Percentiles rank a stretch among this genome's conserved stretches.
These are phyloP conservation scores for Andricus grossulariae DNA, from an alignment of 1,140 invertebrate genomes.

Conservation along the genomic window DNA sequence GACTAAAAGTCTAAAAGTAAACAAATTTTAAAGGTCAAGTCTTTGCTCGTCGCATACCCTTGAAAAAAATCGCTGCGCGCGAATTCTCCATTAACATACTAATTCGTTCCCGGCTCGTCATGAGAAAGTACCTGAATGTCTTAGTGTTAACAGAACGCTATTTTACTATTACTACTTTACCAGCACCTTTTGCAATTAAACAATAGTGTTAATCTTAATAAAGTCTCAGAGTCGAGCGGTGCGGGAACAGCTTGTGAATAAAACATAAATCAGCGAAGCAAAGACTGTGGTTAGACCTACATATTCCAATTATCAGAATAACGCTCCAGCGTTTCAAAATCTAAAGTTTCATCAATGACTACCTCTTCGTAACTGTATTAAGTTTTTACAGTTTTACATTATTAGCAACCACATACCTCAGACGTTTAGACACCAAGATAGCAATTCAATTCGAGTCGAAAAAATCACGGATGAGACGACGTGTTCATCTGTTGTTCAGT, in stretches of 20 bases:
- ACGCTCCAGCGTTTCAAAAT: too few species aligned
- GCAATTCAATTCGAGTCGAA: conserved; percentile 58
- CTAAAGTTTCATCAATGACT: conserved; percentile 51
- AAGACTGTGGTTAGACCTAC: conserved; percentile 35
- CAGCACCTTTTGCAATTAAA: conserved; percentile 61
- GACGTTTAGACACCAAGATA: conserved; percentile 62
- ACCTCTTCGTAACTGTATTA: conserved; percentile 74
- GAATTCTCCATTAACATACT: conserved; percentile 41
- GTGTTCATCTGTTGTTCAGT: not conserved
- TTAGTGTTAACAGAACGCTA: conserved; percentile 60
- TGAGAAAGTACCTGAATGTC: conserved; percentile 66
- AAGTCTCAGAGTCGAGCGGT: conserved; percentile 46
- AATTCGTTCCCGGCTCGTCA: conserved; percentile 55
- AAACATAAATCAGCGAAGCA: conserved; percentile 49
- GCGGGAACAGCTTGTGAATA: conserved; percentile 54
- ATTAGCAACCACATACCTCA: conserved; percentile 75
- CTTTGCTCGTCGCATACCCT: conserved; percentile 60
- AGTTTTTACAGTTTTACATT: conserved; percentile 75
- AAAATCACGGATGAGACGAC: conserved; percentile 35
- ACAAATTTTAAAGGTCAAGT: conserved; percentile 41
- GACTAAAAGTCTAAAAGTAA: conserved; percentile 32
- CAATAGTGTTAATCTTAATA: conserved; percentile 57
- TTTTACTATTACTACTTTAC: conserved; percentile 71
- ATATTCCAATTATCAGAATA: not conserved
- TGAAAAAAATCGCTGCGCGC: conserved; percentile 37